phyloP scores from a whole-genome alignment of 2,797 vertebrate species.

The Huso huso region DNA sequence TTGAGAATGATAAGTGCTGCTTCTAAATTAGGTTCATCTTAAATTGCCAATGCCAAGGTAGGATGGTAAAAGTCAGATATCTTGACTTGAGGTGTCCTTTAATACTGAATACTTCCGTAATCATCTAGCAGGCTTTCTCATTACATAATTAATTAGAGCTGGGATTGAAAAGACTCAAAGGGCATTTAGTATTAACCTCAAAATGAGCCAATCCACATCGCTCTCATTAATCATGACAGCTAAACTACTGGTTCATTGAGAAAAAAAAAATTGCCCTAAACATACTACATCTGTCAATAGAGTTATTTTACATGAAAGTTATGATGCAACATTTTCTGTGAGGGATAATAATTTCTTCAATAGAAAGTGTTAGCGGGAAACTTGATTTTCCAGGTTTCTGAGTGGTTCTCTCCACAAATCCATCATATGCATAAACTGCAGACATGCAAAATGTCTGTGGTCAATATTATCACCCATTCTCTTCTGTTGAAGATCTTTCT shows the following conservation, averaged over 20 bases:
- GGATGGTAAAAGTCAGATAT: not conserved
- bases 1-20: not conserved
- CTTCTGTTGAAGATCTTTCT: no score
- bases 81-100: not conserved
- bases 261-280: not conserved
- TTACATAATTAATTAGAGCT: slow-evolving; percentile 28
- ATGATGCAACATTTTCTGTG: no score
- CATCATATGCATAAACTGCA: no score
- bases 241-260: not conserved
- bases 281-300: no score
- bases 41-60: not conserved
- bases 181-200: slow-evolving; percentile 20
- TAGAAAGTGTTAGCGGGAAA: no score
- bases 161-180: slow-evolving; percentile 14
- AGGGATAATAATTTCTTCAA: no score
- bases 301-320: no score
- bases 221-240: not conserved
- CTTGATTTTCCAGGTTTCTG: no score
- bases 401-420: no score
- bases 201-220: not conserved
- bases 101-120: slow-evolving; percentile 1
- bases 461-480: no score
- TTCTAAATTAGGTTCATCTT: not conserved
- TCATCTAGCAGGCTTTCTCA: slow-evolving; percentile 21
- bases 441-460: no score